Conservation (phyloP, 2,797 vertebrate genomes). For the Pseudochirops cupreus region DNA sequence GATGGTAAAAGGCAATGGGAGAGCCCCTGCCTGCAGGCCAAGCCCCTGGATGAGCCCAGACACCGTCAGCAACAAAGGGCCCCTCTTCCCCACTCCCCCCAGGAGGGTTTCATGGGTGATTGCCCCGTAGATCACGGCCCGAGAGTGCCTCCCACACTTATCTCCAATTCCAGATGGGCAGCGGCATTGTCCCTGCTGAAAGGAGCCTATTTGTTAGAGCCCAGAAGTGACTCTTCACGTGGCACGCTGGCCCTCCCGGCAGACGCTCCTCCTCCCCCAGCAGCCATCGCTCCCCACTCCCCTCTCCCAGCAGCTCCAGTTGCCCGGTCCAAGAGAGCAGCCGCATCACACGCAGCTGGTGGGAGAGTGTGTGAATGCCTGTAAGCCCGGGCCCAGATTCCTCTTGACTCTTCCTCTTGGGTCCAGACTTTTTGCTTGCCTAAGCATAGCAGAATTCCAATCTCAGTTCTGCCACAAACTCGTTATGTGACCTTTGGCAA, state of each 20-base stretch:
- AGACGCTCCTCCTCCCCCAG: not conserved
- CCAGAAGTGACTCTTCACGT: slow-evolving; percentile 53
- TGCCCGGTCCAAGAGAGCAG: not conserved
- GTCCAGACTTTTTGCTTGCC: not conserved
- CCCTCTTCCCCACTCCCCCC: not conserved
- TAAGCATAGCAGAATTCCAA: not conserved
- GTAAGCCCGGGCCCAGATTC: not conserved
- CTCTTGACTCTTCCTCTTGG: no score
- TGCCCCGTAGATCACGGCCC: not conserved
- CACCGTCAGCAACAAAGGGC: not conserved
- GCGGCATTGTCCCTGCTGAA: slow-evolving; percentile 60
- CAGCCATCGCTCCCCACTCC: not conserved
- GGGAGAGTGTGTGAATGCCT: not conserved
- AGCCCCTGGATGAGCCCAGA: not conserved
- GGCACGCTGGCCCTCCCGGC: not conserved
- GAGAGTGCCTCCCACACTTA: slow-evolving; percentile 54
- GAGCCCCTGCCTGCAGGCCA: not conserved
- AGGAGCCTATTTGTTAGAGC: slow-evolving; percentile 76
- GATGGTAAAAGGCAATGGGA: not conserved
- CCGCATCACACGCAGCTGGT: no score
- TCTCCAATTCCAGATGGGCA: slow-evolving; percentile 76
- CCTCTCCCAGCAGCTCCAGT: not conserved
- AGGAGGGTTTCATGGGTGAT: not conserved
- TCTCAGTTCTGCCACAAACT: not conserved
- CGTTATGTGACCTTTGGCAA: not conserved